Percentiles rank a stretch among this genome's conserved stretches.
Evolutionary conservation across 2,797 vertebrate genomes (phyloP).

Genomic region (Cichlasoma orientale): DNA sequence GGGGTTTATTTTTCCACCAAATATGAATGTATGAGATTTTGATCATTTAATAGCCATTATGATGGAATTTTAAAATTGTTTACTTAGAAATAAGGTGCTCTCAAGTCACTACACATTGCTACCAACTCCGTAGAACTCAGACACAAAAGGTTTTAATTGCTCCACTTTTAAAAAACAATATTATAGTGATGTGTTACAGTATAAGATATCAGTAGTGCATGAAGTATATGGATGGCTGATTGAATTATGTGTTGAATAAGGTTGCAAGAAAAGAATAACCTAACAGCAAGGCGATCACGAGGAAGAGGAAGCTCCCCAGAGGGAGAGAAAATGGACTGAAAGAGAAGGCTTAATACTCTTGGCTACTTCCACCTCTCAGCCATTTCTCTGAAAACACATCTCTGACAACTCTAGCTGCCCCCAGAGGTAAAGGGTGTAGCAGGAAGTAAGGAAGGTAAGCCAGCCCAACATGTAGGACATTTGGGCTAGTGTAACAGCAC

Average conservation of each 20-base stretch:
- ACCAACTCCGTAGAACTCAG: no score
- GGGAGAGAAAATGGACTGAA: neutral
- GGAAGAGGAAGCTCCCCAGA: neutral
- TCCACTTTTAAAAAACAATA: no score
- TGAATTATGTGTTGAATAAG: neutral
- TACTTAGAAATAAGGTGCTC: neutral
- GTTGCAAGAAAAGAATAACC: neutral
- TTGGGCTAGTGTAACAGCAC: neutral
- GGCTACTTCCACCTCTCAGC: neutral
- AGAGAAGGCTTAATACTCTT: neutral
- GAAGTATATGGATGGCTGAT: neutral
- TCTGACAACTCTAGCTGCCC: neutral
- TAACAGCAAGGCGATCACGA: neutral
- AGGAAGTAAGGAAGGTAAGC: neutral
- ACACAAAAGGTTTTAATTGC: no score
- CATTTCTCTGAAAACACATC: neutral
- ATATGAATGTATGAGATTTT: conserved; percentile 1
- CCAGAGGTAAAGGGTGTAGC: neutral
- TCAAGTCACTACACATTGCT: neutral
- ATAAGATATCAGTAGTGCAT: neutral
- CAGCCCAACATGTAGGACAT: neutral
- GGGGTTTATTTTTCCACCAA: neutral
- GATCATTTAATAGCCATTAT: conserved; percentile 2
- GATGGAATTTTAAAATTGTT: neutral
- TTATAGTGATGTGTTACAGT: no score